These are phyloP conservation scores for Chelmon rostratus DNA, from an alignment of 2,797 vertebrate genomes.

Conservation along the genomic window DNA sequence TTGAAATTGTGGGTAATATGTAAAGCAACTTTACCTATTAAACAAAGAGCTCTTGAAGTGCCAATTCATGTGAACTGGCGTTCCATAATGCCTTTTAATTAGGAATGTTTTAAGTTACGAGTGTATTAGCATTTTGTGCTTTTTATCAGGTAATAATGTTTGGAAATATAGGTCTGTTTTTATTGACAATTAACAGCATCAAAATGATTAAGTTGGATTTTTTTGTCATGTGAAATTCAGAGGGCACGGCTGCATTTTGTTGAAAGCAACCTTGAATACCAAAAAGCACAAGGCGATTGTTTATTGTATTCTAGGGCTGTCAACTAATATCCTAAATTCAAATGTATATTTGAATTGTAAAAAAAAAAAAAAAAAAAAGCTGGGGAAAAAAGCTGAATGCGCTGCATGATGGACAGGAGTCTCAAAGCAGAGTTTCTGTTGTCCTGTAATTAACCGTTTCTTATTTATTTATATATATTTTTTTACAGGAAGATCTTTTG, in stretches of 20 bases:
- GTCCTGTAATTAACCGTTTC: no score
- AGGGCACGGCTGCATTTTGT: not conserved
- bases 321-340: no score
- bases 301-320: no score
- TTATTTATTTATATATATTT: no score
- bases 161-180: no score
- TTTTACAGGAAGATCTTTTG: no score
- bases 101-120: not conserved
- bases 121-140: not conserved
- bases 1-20: not conserved
- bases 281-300: not conserved
- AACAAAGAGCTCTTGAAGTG: not conserved
- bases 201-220: not conserved
- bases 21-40: not conserved
- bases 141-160: not conserved
- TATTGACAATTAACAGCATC: no score
- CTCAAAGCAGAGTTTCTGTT: no score
- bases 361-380: no score
- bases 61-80: not conserved
- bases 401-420: no score
- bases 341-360: no score
- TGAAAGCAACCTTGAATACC: not conserved
- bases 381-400: no score
- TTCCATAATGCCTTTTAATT: constrained; percentile 1
- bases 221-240: not conserved